A percentile compares a stretch with the other conserved stretches of the same genome.
Conservation (phyloP, 2,113 vertebrate species). For the Hucho hucho region DNA sequence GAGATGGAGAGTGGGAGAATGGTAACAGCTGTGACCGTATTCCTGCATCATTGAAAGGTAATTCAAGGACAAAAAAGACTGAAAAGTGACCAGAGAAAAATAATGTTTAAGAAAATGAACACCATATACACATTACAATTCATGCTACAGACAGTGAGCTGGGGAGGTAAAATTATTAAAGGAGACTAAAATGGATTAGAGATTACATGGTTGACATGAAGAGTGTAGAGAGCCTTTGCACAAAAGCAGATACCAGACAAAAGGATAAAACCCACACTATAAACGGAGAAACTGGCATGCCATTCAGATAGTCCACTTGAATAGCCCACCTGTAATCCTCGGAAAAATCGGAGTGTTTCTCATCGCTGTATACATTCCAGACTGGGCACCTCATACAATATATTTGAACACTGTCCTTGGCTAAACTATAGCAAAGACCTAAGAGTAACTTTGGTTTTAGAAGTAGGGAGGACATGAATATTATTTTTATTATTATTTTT, state of each 20-base stretch:
- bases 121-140: neutral
- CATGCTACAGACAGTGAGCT: neutral
- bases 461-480: no score
- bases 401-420: no score
- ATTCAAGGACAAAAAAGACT: neutral
- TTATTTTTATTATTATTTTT: no score
- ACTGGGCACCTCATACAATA: no score
- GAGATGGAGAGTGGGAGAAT: neutral
- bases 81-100: no score
- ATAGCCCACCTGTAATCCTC: no score
- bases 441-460: no score
- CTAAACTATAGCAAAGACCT: no score
- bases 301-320: no score
- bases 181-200: neutral
- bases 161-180: neutral
- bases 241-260: neutral
- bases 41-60: neutral
- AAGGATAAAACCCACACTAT: neutral
- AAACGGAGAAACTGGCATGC: neutral
- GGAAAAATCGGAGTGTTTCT: no score
- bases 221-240: neutral
- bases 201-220: neutral
- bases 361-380: no score
- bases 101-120: neutral
- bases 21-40: neutral